Conservation (phyloP, 1,140 invertebrate species). For the Popillia japonica region DNA sequence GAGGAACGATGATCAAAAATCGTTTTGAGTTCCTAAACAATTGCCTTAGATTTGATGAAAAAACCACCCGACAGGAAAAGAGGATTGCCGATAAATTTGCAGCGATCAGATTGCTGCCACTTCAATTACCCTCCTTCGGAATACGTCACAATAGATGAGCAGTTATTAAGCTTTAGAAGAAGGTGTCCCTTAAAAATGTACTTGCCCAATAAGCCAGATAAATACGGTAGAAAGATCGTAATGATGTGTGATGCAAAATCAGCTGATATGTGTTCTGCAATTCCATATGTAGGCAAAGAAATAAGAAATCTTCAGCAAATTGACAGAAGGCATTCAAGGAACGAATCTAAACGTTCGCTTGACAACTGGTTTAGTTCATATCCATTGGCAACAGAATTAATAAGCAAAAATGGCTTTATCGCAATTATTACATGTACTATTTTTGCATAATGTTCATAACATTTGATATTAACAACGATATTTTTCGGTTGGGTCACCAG, state of each 20-base stretch:
- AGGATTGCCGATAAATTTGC: too few relatives aligned
- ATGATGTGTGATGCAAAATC: background rate
- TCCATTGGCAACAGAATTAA: background rate
- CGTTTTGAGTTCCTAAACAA: background rate
- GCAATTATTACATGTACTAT: too few relatives aligned
- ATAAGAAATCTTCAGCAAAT: background rate
- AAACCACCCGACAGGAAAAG: background rate
- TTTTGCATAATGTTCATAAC: too few relatives aligned
- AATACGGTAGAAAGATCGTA: too few relatives aligned
- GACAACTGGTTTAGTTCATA: background rate
- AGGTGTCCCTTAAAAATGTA: background rate
- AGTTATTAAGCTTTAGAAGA: background rate
- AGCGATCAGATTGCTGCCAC: too few relatives aligned
- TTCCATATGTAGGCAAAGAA: background rate
- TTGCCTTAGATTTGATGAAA: background rate
- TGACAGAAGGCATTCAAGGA: background rate
- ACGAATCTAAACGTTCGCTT: background rate
- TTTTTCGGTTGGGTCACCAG: too few relatives aligned
- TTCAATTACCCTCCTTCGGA: background rate
- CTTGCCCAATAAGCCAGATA: too few relatives aligned
- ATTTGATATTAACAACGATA: too few relatives aligned
- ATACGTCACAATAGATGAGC: background rate
- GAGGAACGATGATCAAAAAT: background rate
- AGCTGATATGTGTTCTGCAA: background rate
- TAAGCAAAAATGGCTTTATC: too few relatives aligned